Conservation (phyloP, 92 coral and sea anemone genomes). For the Epizoanthus illoricatus region DNA sequence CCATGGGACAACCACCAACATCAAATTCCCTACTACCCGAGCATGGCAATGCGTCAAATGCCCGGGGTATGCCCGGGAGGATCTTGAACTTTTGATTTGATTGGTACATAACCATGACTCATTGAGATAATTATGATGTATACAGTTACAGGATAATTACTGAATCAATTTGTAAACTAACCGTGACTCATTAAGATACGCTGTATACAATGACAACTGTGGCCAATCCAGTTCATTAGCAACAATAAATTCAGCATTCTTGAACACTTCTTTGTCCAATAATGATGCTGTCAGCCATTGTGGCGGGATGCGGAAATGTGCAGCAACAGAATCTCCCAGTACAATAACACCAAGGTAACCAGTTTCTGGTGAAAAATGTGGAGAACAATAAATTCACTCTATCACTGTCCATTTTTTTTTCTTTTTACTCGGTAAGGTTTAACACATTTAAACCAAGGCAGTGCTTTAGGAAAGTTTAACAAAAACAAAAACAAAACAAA, state of each 20-base stretch:
- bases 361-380: slow-evolving; percentile 52
- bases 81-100: neutral
- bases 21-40: too few species aligned
- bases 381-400: neutral
- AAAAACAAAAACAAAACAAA: too few species aligned
- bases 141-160: neutral
- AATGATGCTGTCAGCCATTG: slow-evolving; percentile 88
- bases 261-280: slow-evolving; percentile 61
- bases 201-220: slow-evolving; percentile 83
- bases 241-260: slow-evolving; percentile 69
- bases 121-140: slow-evolving; percentile 32
- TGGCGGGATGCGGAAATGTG: slow-evolving; percentile 93
- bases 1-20: too few species aligned
- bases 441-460: too few species aligned
- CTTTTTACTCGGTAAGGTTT: too few species aligned
- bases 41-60: too few species aligned
- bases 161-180: neutral
- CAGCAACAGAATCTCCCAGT: slow-evolving; percentile 93
- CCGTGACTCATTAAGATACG: slow-evolving; percentile 70
- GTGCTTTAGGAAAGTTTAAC: too few species aligned
- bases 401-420: too few species aligned
- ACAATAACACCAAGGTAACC: slow-evolving; percentile 87
- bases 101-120: slow-evolving; percentile 44
- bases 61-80: neutral
- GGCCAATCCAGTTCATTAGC: slow-evolving; percentile 98